Percentiles rank a stretch among this genome's conserved stretches.
These are phyloP conservation scores for Glaucopsyche alexis DNA, from an alignment of 2,888 invertebrate species.

Conservation along the genomic window DNA sequence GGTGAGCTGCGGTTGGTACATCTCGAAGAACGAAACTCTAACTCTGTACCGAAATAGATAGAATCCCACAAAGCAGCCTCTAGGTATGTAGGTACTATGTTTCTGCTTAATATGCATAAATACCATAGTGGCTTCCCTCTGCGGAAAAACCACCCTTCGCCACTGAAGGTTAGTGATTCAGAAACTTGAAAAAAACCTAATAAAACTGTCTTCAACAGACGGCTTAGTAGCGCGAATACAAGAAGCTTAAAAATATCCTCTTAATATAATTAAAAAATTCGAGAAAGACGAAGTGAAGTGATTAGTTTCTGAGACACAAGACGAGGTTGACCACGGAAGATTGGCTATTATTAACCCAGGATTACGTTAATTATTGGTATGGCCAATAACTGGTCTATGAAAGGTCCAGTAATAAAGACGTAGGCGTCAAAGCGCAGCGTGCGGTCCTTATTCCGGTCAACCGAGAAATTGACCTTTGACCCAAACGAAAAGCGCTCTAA, in stretches of 20 bases:
- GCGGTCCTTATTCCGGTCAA: slow-evolving; percentile 64
- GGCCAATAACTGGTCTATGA: slow-evolving; percentile 48
- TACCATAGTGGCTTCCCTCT: no score
- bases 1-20: no score
- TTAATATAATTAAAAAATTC: neutral
- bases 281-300: neutral
- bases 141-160: no score
- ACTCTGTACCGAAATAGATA: no score
- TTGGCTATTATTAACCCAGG: slow-evolving; percentile 40
- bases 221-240: no score
- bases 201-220: no score
- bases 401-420: slow-evolving; percentile 57
- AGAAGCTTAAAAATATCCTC: neutral
- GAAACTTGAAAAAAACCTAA: no score
- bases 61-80: no score
- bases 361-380: slow-evolving; percentile 54
- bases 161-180: no score
- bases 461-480: slow-evolving; percentile 42
- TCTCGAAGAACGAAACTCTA: no score
- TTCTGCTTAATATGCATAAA: no score
- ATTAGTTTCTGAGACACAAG: neutral
- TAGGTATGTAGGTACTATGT: no score
- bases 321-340: neutral
- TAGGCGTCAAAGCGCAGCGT: slow-evolving; percentile 66
- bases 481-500: slow-evolving; percentile 45